These are phyloP conservation scores for Alcedo quadribrachys DNA, from an alignment of 2,797 vertebrate genomes.

Conservation along the genomic window DNA sequence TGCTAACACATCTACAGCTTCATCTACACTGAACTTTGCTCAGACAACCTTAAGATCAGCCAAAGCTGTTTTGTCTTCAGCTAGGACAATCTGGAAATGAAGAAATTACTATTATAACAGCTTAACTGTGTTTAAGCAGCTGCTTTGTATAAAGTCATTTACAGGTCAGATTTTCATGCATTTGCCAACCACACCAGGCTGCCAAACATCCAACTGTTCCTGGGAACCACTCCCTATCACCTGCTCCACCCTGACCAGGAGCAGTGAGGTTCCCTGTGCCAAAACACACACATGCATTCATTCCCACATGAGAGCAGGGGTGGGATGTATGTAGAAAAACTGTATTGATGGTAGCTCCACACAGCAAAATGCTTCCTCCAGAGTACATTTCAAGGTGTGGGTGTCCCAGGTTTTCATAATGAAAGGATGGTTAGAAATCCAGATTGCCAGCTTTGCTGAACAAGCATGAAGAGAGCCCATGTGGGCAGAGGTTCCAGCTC, in stretches of 20 bases:
- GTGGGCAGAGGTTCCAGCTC: not conserved
- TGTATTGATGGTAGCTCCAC: fast-evolving
- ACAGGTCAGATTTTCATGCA: not conserved
- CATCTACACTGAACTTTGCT: not conserved
- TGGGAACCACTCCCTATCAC: not conserved
- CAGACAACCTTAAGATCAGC: not conserved
- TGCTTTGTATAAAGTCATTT: not conserved
- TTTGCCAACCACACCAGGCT: not conserved
- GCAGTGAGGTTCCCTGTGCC: not conserved
- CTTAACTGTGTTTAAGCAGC: not conserved
- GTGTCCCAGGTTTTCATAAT: not conserved
- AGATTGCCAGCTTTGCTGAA: not conserved
- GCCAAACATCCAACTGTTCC: not conserved
- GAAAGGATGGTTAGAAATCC: not conserved
- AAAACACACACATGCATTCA: not conserved
- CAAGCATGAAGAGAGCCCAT: not conserved
- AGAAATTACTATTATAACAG: not conserved
- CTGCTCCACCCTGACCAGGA: not conserved
- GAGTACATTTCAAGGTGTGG: not conserved
- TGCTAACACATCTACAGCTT: not conserved
- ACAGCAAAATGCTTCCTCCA: not conserved
- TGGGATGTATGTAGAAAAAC: not conserved
- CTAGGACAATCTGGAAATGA: not conserved
- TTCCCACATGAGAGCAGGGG: fast-evolving
- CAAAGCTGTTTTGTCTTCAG: not conserved